Conservation (phyloP, 37 sponge, comb jelly and placozoan species). For the Theonella swinhoei region DNA sequence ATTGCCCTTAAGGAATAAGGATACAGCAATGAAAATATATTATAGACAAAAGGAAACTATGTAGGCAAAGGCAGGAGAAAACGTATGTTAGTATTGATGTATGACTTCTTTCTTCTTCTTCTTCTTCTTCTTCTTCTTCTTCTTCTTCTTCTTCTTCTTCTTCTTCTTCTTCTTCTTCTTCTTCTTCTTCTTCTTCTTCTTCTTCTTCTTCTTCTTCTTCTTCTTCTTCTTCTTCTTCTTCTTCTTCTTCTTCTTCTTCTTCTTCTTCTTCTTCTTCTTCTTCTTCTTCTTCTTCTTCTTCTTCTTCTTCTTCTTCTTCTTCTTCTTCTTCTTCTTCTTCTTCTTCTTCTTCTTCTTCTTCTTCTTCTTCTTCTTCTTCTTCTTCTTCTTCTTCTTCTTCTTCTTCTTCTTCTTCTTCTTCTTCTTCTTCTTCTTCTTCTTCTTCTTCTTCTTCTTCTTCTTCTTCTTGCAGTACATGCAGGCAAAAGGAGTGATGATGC, state of each 20-base stretch:
- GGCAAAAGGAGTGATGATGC: too few relatives aligned
- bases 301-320: neutral
- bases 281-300: conserved; percentile 2
- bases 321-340: neutral
- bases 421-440: neutral
- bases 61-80: too few relatives aligned
- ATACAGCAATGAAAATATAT: too few relatives aligned
- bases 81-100: too few relatives aligned
- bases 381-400: conserved; percentile 2
- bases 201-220: conserved; percentile 3
- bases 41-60: too few relatives aligned
- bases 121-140: conserved; percentile 3
- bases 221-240: conserved; percentile 2
- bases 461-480: too few relatives aligned
- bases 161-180: conserved; percentile 2
- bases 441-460: neutral
- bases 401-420: neutral
- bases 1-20: too few relatives aligned
- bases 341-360: neutral
- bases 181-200: conserved; percentile 3
- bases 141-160: conserved; percentile 3
- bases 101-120: conserved; percentile 1
- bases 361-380: neutral
- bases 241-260: conserved; percentile 3
- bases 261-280: conserved; percentile 3